Evolutionary conservation across 2,113 vertebrate genomes (phyloP), one percentile per base, ranked within the genome.

Genomic region (Typhlomys cinereus): DNA sequence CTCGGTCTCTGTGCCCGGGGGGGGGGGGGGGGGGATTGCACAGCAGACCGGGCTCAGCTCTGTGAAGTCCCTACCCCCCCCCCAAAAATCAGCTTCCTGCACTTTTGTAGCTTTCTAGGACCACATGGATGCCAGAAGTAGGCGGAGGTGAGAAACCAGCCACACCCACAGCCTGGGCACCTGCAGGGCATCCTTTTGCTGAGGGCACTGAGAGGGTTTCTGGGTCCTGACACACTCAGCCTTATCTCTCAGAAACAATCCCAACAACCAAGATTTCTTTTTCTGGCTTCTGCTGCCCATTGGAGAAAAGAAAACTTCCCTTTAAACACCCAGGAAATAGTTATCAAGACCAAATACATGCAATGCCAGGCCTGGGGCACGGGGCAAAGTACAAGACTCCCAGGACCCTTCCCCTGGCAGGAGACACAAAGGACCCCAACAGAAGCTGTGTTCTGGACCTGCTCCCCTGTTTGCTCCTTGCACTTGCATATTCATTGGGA

Each of bases 21-120:
- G 14, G 1, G 11, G 6, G 57, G 0, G 0, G 34, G 10, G n/a
- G 21, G 5, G 21, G 46, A 1, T 1, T 4, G 13, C 17, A 25
- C 54, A 27, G 59, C 34, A 18, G 34, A 31, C 12, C 34, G 12
- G 34, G 0, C 23, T 36, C 2, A 76, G 66, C 13, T 74, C 10
- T 14, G 29, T 15, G 27, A 1, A 1, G 44, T 9, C 4, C 21
- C 31, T 34, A 29, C 87, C 52, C 83, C 89, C 54, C 23, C 66
- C 48, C 5, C 54, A 15, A 21, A 74, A 7, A 1, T 64, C 70
- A 69, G 57, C 50, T 95, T 94, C 73, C 88, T 95, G 92, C 61
- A n/a, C 73, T 83, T 66, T 54, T 59, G 70, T 57, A 89, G 61
- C 66, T 46, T 31, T 41, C n/a, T 48, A 69, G n/a, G n/a, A 69